Evolutionary conservation across 2,113 vertebrate genomes (phyloP).

Genomic region (human): GRCh38 chr4:63502001-63502500

Average conservation of each 20-base stretch:
- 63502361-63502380: not conserved
- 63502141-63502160: not conserved
- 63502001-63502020: not conserved
- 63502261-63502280: not conserved
- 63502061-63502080: not conserved
- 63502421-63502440: not conserved
- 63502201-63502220: not conserved
- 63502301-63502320: not conserved
- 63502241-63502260: not conserved
- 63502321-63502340: not conserved
- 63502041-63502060: not conserved
- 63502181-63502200: not conserved
- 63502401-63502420: not conserved
- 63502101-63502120: not conserved
- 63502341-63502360: not conserved
- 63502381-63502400: not conserved
- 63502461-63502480: not conserved
- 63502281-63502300: not conserved
- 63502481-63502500: not conserved
- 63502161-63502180: not conserved
- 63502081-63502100: not conserved
- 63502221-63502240: not conserved
- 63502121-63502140: not conserved
- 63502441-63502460: not conserved
- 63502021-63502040: not conserved